These are phyloP conservation scores for Myotis findleyi DNA, from an alignment of 2,797 vertebrate species.

Conservation along the genomic window DNA sequence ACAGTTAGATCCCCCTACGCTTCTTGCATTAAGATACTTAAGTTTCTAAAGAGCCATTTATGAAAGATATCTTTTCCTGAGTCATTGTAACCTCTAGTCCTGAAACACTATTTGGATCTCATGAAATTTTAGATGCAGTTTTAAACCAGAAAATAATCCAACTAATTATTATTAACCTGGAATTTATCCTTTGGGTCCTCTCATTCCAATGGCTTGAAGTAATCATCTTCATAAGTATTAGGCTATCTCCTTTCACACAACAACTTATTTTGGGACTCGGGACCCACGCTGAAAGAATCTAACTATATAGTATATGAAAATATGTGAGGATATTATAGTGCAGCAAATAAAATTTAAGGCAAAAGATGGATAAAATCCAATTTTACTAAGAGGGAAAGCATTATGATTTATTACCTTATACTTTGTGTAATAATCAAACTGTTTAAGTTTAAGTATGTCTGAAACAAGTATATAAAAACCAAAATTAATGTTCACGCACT, in stretches of 20 bases:
- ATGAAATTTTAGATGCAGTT: not conserved
- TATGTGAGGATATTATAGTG: not conserved
- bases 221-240: not conserved
- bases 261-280: not conserved
- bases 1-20: not conserved
- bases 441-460: constrained; percentile 67
- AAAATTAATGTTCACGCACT: constrained; percentile 58
- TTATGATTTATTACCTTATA: constrained; percentile 59
- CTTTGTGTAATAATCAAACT: constrained; percentile 50
- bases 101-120: not conserved
- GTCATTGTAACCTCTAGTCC: not conserved
- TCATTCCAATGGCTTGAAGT: not conserved
- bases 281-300: not conserved
- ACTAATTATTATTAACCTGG: not conserved
- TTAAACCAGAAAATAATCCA: not conserved
- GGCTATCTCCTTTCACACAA: not conserved
- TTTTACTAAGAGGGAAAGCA: not conserved
- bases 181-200: not conserved
- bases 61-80: not conserved
- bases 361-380: constrained; percentile 27
- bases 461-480: constrained; percentile 66
- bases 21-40: not conserved
- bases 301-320: not conserved
- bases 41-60: not conserved
- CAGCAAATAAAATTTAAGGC: constrained; percentile 31